Evolutionary conservation across 2,113 vertebrate species (phyloP).

Genomic region (Eubucco bourcierii): DNA sequence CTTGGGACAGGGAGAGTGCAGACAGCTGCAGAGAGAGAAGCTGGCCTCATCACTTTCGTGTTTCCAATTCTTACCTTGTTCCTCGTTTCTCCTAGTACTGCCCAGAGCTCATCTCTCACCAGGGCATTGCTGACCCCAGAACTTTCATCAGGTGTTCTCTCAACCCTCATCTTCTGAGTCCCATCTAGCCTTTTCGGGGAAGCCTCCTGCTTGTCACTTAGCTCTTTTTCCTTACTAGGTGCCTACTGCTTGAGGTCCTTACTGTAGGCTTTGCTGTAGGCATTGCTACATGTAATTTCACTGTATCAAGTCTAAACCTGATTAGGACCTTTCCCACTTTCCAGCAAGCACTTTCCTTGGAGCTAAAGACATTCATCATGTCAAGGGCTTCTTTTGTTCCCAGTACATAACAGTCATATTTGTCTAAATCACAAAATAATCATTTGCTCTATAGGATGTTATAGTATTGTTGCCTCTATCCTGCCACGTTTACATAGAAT

Average conservation of each 20-base stretch:
- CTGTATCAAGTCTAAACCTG: neutral
- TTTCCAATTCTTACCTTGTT: neutral
- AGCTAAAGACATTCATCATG: neutral
- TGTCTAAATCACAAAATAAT: neutral
- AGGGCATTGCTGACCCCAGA: neutral
- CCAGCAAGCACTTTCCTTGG: accelerated
- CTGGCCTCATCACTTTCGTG: neutral
- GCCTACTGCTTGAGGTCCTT: neutral
- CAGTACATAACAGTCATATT: accelerated
- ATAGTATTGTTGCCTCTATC: neutral
- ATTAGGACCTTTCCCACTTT: neutral
- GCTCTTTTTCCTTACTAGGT: neutral
- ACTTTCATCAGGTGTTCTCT: neutral
- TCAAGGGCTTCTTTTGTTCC: neutral
- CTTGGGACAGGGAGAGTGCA: neutral
- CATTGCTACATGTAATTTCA: neutral
- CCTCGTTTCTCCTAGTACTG: accelerated
- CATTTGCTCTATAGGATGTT: neutral
- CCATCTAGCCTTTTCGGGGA: neutral
- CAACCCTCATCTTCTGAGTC: neutral
- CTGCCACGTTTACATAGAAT: neutral
- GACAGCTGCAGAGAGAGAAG: neutral
- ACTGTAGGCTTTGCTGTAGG: neutral
- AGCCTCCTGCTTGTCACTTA: neutral
- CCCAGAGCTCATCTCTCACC: neutral